phyloP scores from a whole-genome alignment of 1,140 invertebrate species.

The Arctopsyche grandis region DNA sequence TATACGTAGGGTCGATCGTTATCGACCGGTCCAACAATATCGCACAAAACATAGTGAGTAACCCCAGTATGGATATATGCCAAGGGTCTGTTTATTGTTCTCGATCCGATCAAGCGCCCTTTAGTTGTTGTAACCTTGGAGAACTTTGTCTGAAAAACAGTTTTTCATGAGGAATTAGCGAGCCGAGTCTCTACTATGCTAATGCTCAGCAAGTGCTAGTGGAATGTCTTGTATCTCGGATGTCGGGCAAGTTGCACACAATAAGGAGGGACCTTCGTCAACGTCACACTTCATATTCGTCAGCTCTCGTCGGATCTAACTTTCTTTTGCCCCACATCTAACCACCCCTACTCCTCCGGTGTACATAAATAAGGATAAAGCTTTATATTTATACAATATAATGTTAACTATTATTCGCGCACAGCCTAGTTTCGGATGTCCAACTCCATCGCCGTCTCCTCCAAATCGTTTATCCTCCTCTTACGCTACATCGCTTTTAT shows the following conservation, averaged over 20 bases:
- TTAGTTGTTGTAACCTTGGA: too few relatives aligned
- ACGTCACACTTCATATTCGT: slow-evolving; percentile 45
- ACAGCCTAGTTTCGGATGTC: neutral
- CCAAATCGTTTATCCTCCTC: neutral
- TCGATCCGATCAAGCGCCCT: too few relatives aligned
- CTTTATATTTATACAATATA: neutral
- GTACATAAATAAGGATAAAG: slow-evolving; percentile 14
- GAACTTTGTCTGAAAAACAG: neutral
- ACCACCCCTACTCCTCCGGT: neutral
- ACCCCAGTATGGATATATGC: too few relatives aligned
- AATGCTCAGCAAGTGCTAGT: slow-evolving; percentile 29
- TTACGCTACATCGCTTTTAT: neutral
- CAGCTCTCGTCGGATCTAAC: slow-evolving; percentile 18
- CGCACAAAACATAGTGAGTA: too few relatives aligned
- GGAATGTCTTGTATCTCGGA: slow-evolving; percentile 40
- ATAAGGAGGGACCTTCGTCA: slow-evolving; percentile 43
- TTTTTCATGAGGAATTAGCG: slow-evolving; percentile 7
- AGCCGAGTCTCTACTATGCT: slow-evolving; percentile 23
- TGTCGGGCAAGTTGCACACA: slow-evolving; percentile 35
- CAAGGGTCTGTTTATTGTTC: too few relatives aligned
- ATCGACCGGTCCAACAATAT: too few relatives aligned
- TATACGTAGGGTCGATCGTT: too few relatives aligned
- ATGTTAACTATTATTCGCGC: neutral
- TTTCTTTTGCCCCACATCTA: neutral
- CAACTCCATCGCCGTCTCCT: neutral